Percentiles rank a stretch among this genome's conserved stretches.
Evolutionary conservation across 2,888 invertebrate species (phyloP).

Genomic region (Chromoteleia sp.): DNA sequence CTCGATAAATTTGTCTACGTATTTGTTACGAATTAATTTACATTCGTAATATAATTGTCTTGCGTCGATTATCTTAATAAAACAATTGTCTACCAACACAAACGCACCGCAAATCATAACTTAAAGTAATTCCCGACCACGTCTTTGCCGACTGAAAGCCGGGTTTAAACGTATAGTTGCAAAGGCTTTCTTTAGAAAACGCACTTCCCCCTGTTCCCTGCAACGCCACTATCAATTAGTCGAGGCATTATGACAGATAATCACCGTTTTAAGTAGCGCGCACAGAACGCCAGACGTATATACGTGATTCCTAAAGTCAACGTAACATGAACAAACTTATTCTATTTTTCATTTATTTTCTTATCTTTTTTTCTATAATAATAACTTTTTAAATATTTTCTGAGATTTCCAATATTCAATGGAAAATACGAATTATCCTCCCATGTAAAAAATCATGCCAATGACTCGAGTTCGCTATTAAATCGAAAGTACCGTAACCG

Average conservation of each 20-base stretch:
- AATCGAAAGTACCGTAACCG: constrained; percentile 47
- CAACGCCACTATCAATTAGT: constrained; percentile 66
- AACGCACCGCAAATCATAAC: constrained; percentile 47
- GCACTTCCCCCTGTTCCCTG: constrained; percentile 58
- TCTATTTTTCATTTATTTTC: background rate
- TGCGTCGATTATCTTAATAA: constrained; percentile 49
- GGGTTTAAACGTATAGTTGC: constrained; percentile 47
- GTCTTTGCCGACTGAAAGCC: constrained; percentile 59
- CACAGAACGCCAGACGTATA: constrained; percentile 26
- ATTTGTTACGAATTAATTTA: background rate
- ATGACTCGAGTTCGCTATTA: constrained; percentile 35
- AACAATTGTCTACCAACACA: constrained; percentile 48
- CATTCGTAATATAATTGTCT: constrained; percentile 29
- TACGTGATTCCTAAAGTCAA: constrained; percentile 49
- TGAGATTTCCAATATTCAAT: constrained; percentile 8
- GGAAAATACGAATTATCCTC: constrained; percentile 13
- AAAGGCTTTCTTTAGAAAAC: constrained; percentile 70
- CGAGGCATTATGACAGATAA: constrained; percentile 67
- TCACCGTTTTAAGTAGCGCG: constrained; percentile 67
- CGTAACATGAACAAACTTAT: constrained; percentile 41
- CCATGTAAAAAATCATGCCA: constrained; percentile 28
- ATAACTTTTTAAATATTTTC: background rate
- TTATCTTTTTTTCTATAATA: constrained; percentile 16
- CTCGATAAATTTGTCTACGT: too few relatives aligned
- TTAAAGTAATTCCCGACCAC: constrained; percentile 59